Percentiles rank a stretch among this genome's conserved stretches.
phyloP scores from a whole-genome alignment of 2,888 invertebrate species.

The Mamestra brassicae region DNA sequence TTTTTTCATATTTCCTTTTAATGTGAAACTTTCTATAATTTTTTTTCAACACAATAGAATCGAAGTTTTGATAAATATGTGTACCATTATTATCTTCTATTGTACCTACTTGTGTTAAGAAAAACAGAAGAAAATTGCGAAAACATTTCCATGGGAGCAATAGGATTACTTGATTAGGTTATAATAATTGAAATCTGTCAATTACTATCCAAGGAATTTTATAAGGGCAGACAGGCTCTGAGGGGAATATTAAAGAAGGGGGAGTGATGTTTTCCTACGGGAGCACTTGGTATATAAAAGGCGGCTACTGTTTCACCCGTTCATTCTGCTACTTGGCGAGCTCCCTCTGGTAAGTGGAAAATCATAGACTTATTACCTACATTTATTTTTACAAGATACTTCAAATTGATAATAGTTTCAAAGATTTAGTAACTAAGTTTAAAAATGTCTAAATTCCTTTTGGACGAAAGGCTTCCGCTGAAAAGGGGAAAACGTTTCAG shows the following conservation, averaged over 20 bases:
- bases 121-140: conserved; percentile 50
- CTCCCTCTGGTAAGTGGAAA: conserved; percentile 62
- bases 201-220: conserved; percentile 77
- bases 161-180: conserved; percentile 77
- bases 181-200: conserved; percentile 88
- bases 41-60: too few relatives aligned
- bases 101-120: conserved; percentile 10
- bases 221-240: conserved; percentile 75
- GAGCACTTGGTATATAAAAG: conserved; percentile 79
- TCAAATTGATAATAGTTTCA: background rate
- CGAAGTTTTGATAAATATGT: too few relatives aligned
- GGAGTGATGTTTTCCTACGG: conserved; percentile 78
- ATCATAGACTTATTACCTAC: background rate
- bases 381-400: background rate
- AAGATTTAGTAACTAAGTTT: too few relatives aligned
- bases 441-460: too few relatives aligned
- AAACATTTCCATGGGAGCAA: conserved; percentile 75
- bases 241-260: conserved; percentile 89
- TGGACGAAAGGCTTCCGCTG: too few relatives aligned
- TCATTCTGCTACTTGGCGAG: conserved; percentile 71
- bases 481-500: too few relatives aligned
- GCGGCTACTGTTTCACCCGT: conserved; percentile 60
- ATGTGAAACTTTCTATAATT: background rate
- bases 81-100: background rate
- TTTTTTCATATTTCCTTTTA: background rate